phyloP scores from a whole-genome alignment of 2,113 vertebrate genomes.

The Chaenogobius annularis region DNA sequence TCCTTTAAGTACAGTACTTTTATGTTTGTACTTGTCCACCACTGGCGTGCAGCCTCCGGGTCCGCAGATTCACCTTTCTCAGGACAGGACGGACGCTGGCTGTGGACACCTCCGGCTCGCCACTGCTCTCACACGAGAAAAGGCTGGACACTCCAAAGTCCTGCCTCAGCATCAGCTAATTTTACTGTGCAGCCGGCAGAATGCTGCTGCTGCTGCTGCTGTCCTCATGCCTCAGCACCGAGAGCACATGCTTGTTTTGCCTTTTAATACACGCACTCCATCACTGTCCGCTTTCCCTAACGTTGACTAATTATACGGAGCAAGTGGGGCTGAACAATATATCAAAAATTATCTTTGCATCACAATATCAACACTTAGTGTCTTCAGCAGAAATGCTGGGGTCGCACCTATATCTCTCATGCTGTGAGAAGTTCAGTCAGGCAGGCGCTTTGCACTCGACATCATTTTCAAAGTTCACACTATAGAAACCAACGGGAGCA shows the following conservation, averaged over 20 bases:
- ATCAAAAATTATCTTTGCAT: conserved; percentile 9
- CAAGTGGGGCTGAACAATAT: not conserved
- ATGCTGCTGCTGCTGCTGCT: conserved; percentile 23
- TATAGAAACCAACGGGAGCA: too few species aligned
- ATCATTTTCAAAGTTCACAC: not conserved
- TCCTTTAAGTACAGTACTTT: too few species aligned
- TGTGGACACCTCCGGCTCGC: conserved; percentile 71
- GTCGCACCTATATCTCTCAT: not conserved
- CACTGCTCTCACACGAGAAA: conserved; percentile 26
- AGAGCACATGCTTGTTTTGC: conserved; percentile 20
- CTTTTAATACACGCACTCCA: conserved; percentile 22
- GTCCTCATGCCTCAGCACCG: conserved; percentile 57
- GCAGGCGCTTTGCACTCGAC: not conserved
- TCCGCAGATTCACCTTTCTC: not conserved
- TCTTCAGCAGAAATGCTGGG: not conserved
- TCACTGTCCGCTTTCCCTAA: conserved; percentile 14
- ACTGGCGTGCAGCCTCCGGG: not conserved
- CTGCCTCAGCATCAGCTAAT: conserved; percentile 72
- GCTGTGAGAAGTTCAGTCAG: not conserved
- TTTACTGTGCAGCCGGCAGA: conserved; percentile 63
- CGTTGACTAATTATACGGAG: conserved; percentile 10
- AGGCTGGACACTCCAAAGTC: conserved; percentile 67
- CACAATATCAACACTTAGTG: not conserved
- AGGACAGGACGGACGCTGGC: not conserved
- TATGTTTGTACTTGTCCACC: too few species aligned